phyloP scores from a whole-genome alignment of 2,113 vertebrate species.

The Cardinalis cardinalis region DNA sequence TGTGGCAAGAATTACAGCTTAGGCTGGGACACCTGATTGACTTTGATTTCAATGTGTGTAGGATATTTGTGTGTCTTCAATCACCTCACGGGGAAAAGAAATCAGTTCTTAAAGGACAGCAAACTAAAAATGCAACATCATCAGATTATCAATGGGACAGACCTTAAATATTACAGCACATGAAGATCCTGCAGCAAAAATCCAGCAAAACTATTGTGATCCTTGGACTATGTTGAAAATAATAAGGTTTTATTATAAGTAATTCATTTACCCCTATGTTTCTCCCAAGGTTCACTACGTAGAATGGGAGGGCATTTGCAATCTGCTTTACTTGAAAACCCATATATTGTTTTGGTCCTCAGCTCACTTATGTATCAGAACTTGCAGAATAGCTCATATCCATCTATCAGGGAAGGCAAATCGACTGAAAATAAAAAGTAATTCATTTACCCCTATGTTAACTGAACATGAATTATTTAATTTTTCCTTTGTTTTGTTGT shows the following conservation, averaged over 20 bases:
- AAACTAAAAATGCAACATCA: slow-evolving; percentile 79
- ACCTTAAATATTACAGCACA: slow-evolving; percentile 11
- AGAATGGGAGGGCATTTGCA: slow-evolving; percentile 27
- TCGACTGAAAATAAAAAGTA: not conserved
- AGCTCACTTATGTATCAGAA: not conserved
- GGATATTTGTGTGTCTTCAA: slow-evolving; percentile 61
- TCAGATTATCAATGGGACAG: slow-evolving; percentile 16
- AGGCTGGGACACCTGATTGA: slow-evolving; percentile 66
- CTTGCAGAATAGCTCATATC: not conserved
- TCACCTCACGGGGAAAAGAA: slow-evolving; percentile 57
- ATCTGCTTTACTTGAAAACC: slow-evolving; percentile 1
- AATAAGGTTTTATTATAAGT: not conserved
- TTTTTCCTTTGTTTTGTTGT: not conserved
- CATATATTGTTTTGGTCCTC: not conserved
- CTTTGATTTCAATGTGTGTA: slow-evolving; percentile 68
- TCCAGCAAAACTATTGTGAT: slow-evolving; percentile 7
- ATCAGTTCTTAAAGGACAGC: slow-evolving; percentile 73
- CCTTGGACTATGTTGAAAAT: slow-evolving; percentile 3
- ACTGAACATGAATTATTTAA: not conserved
- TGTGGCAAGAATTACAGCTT: slow-evolving; percentile 68
- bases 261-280: not conserved
- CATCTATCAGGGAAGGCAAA: not conserved
- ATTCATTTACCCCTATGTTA: not conserved
- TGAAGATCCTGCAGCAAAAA: slow-evolving; percentile 46
- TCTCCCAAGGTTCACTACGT: not conserved